Base-by-base conservation (phyloP, 2,113 vertebrate genomes). In the Percina caprodes region DNA sequence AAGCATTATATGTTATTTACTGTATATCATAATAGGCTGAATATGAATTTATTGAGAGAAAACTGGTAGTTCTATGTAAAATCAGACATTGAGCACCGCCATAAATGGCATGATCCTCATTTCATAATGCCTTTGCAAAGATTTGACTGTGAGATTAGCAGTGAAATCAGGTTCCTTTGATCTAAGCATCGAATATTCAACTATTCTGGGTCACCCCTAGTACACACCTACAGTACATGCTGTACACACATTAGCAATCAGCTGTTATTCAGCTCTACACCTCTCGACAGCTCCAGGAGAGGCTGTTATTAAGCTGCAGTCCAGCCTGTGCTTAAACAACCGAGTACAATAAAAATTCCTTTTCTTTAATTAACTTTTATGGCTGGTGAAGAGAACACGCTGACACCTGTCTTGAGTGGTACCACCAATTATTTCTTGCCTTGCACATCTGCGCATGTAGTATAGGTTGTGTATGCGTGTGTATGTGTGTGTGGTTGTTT, bases 341-440 rank as follows among this genome's bases (percentile, higher is more conserved):
- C 33, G 15, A 80, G 84, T 77, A 89, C 90, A 93, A 93, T 93
- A 95, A 93, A 92, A 93, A 91, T 80, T 87, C 89, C 74, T 91
- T 89, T 88, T 90, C 91, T 94, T 93, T 94, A 94, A 94, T 95
- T 93, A 93, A 93, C 89, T 93, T 95, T 94, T 93, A 94, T 86
- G 89, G 83, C 89, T 85, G n/a, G 82, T 54, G 18, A 93, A 92
- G 88, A 93, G 88, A 89, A 92, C 92, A 88, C 52, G 70, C 86
- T 89, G 92, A 92, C 92, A 95, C 91, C 85, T 91, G 90, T 92
- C 90, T 92, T 77, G 65, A 80, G 81, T 63, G 83, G 80, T 77
- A 56, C 84, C 72, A 66, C 72, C 68, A 83, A 84, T 85, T 83
- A 89, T 84, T 92, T 89, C 85, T 88, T 83, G 51, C 77, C 77